phyloP scores from a whole-genome alignment of 2,797 vertebrate species.

The Sebastolobus alascanus region DNA sequence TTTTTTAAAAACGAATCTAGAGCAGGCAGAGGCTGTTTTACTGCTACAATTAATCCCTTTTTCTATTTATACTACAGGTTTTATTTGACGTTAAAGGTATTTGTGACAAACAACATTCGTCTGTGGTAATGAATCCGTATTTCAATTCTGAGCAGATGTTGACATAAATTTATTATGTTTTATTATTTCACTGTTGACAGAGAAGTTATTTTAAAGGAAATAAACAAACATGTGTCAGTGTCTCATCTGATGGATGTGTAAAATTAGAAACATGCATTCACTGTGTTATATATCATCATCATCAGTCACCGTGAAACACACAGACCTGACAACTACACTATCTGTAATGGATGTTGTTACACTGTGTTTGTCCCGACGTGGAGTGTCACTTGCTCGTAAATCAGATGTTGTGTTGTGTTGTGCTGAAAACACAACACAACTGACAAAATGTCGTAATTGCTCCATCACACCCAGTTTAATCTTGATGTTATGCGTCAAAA shows the following conservation, averaged over 20 bases:
- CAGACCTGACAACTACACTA: background rate
- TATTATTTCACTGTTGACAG: background rate
- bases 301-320: background rate
- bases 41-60: background rate
- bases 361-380: background rate
- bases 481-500: background rate
- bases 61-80: background rate
- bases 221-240: background rate
- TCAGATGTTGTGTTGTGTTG: background rate
- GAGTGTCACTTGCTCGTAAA: background rate
- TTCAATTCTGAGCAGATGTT: background rate
- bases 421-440: background rate
- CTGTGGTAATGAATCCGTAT: background rate
- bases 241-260: background rate
- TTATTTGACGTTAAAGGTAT: background rate
- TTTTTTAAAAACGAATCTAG: slow-evolving; percentile 16
- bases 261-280: background rate
- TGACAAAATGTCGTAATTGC: background rate
- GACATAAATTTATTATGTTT: background rate
- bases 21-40: slow-evolving; percentile 1
- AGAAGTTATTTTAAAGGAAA: background rate
- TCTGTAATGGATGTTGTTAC: background rate
- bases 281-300: background rate
- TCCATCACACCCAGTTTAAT: background rate
- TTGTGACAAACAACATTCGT: slow-evolving; percentile 7